Percentiles rank a stretch among this genome's conserved stretches.
Conservation (phyloP, 2,113 vertebrate species). For the Noctilio leporinus region DNA sequence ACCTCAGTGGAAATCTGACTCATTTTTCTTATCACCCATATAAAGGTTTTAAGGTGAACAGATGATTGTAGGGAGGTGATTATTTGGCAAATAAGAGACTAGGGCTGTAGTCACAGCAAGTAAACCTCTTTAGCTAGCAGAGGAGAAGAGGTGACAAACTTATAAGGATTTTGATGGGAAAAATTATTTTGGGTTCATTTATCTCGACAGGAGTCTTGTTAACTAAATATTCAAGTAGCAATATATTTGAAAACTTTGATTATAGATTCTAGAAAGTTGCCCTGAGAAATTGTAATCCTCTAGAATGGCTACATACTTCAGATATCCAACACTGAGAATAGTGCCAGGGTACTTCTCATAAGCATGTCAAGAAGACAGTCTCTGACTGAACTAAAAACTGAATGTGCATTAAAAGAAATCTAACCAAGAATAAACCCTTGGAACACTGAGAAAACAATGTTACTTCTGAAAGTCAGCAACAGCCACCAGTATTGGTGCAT, state of each 20-base stretch:
- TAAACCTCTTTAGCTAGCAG: background rate
- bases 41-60: conserved; percentile 52
- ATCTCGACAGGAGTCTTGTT: background rate
- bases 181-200: background rate
- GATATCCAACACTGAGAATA: background rate
- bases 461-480: background rate
- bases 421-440: background rate
- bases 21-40: conserved; percentile 61
- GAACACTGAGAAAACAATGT: background rate
- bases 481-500: background rate
- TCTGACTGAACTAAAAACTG: background rate
- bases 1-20: conserved; percentile 60
- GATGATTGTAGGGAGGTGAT: conserved; percentile 22
- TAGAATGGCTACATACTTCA: background rate
- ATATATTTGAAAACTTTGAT: background rate
- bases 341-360: background rate
- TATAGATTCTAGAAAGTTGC: background rate
- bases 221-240: background rate
- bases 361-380: background rate
- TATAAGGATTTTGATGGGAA: background rate
- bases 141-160: background rate
- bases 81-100: conserved; percentile 43
- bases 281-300: background rate
- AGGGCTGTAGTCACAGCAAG: background rate
- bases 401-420: no score